A percentile compares a stretch with the other conserved stretches of the same genome.
phyloP scores from a whole-genome alignment of 1,140 invertebrate species.

The Potamilus streckersoni region DNA sequence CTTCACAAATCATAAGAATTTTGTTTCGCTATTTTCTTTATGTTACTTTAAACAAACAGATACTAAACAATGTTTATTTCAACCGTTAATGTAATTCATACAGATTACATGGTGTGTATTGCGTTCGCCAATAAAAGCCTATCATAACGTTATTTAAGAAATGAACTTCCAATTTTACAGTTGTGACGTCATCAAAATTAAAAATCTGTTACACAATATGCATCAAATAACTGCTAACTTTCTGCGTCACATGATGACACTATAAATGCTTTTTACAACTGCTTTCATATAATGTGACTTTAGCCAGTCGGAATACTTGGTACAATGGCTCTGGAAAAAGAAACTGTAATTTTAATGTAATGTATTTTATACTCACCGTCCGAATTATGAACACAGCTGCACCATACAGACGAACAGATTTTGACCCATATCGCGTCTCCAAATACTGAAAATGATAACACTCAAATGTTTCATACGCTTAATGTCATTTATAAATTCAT shows the following conservation, averaged over 20 bases:
- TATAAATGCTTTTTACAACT: too few relatives aligned
- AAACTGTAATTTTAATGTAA: background rate
- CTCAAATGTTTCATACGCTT: slow-evolving; percentile 36
- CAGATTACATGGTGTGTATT: background rate
- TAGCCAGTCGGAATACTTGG: too few relatives aligned
- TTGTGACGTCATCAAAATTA: background rate
- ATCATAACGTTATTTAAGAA: background rate
- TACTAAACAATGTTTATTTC: too few relatives aligned
- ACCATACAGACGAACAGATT: slow-evolving; percentile 43
- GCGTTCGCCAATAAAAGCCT: background rate
- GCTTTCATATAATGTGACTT: too few relatives aligned
- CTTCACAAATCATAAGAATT: too few relatives aligned
- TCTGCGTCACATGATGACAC: too few relatives aligned
- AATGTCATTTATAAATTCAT: background rate
- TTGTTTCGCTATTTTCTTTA: too few relatives aligned
- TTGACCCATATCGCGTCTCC: slow-evolving; percentile 45
- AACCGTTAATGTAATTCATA: background rate
- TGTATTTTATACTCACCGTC: slow-evolving; percentile 26
- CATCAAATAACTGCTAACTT: background rate
- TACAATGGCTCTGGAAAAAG: background rate
- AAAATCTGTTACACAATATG: background rate
- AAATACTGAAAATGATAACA: slow-evolving; percentile 58
- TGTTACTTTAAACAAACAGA: too few relatives aligned
- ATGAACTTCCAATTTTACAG: too few relatives aligned
- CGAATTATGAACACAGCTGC: slow-evolving; percentile 39